These are phyloP conservation scores for Pseudopipra pipra DNA, from an alignment of 2,113 vertebrate species.

Conservation along the genomic window DNA sequence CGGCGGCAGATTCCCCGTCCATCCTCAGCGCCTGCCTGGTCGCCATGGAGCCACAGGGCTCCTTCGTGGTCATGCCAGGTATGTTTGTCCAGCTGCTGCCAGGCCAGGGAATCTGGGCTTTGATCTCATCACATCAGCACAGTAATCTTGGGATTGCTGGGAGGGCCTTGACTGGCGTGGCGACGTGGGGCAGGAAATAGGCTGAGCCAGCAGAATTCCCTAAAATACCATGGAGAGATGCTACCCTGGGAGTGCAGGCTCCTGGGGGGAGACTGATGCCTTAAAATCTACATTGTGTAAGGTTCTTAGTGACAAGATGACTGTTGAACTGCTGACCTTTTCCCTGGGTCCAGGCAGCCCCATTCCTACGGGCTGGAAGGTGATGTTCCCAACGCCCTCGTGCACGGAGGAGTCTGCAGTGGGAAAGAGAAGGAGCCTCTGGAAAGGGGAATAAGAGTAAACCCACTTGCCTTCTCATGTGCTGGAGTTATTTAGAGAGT, in stretches of 20 bases:
- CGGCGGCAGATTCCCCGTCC: slow-evolving; percentile 88
- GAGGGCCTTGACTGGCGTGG: not conserved
- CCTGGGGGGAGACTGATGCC: no score
- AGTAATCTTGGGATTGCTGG: not conserved
- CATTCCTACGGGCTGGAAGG: not conserved
- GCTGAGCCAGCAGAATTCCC: not conserved
- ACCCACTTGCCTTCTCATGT: not conserved
- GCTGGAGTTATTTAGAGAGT: not conserved
- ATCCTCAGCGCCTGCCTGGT: slow-evolving; percentile 98
- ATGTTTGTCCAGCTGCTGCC: not conserved
- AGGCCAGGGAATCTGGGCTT: not conserved
- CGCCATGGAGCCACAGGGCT: slow-evolving; percentile 97
- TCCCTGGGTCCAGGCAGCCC: not conserved
- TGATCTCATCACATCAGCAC: not conserved
- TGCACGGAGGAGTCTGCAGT: not conserved
- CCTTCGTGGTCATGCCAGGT: slow-evolving; percentile 98
- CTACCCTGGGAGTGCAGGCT: rapidly evolving
- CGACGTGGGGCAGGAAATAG: not conserved
- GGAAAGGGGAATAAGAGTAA: not conserved
- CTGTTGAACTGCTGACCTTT: not conserved
- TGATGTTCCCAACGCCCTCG: rapidly evolving
- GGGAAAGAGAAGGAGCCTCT: not conserved
- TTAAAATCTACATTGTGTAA: no score
- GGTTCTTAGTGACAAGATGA: no score
- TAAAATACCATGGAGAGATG: rapidly evolving